These are phyloP conservation scores for Cacoxenus indagator DNA, from an alignment of 2,888 invertebrate genomes.

Conservation along the genomic window DNA sequence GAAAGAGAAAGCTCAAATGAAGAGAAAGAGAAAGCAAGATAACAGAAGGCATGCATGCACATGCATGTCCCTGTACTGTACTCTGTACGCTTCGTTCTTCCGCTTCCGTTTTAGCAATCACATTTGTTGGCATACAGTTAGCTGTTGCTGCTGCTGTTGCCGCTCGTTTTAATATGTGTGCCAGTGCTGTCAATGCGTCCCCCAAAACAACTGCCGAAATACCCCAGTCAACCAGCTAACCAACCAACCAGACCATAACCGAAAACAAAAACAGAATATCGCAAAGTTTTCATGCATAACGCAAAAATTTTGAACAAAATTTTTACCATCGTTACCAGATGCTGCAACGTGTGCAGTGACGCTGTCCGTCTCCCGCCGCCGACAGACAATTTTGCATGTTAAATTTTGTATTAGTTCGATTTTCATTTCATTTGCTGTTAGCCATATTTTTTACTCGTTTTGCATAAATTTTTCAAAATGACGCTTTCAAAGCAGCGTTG, in stretches of 20 bases:
- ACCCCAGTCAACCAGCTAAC: neutral
- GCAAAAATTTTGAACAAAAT: slow-evolving; percentile 40
- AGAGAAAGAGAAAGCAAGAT: neutral
- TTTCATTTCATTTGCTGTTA: slow-evolving; percentile 57
- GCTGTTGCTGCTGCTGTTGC: neutral
- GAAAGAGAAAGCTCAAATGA: slow-evolving; percentile 19
- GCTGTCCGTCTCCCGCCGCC: neutral
- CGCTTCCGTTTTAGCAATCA: slow-evolving; percentile 17
- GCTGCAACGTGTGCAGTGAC: slow-evolving; percentile 33
- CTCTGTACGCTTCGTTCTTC: neutral
- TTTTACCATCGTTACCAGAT: slow-evolving; percentile 39
- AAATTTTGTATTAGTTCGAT: slow-evolving; percentile 59
- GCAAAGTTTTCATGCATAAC: slow-evolving; percentile 34
- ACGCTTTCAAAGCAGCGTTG: slow-evolving; percentile 20
- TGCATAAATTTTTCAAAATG: slow-evolving; percentile 38
- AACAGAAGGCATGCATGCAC: neutral
- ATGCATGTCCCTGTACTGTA: neutral
- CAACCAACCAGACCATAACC: neutral
- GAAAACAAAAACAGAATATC: slow-evolving; percentile 10
- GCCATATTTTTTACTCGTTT: slow-evolving; percentile 34
- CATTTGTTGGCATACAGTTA: neutral
- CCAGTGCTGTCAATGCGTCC: neutral
- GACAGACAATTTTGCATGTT: slow-evolving; percentile 19
- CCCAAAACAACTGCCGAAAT: neutral
- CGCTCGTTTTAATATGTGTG: slow-evolving; percentile 21